phyloP scores from a whole-genome alignment of 2,797 vertebrate genomes.

The Liasis olivaceus region DNA sequence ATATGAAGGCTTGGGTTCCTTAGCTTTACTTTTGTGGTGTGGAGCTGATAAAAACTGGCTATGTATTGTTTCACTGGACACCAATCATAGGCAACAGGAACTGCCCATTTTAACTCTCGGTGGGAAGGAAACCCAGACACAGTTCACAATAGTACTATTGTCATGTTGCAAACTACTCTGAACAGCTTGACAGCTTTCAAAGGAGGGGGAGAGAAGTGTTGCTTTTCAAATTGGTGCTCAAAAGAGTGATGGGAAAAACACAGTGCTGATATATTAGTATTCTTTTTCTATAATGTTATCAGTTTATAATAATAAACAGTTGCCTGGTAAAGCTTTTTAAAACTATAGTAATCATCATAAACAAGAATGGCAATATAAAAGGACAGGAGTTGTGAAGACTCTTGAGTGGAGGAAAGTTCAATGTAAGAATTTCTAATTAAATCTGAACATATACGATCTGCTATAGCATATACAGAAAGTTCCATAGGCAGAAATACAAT shows the following conservation, averaged over 20 bases:
- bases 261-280: constrained; percentile 62
- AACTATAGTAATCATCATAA: constrained; percentile 24
- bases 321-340: constrained; percentile 51
- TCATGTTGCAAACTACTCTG: constrained; percentile 82
- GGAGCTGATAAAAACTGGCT: constrained; percentile 95
- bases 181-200: constrained; percentile 84
- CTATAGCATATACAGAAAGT: not conserved
- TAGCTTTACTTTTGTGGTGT: constrained; percentile 81
- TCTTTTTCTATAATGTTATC: constrained; percentile 53
- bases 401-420: constrained; percentile 29
- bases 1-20: constrained; percentile 90
- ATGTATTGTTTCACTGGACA: constrained; percentile 90
- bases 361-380: constrained; percentile 36
- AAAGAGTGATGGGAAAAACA: constrained; percentile 66
- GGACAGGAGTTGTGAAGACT: not conserved
- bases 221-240: constrained; percentile 74
- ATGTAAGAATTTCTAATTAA: constrained; percentile 13
- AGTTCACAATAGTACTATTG: constrained; percentile 92
- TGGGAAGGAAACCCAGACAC: constrained; percentile 85
- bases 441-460: not conserved
- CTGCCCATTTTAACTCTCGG: constrained; percentile 86
- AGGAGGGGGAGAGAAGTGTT: constrained; percentile 74
- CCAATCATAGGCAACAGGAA: constrained; percentile 81
- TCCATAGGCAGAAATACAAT: constrained; percentile 10
- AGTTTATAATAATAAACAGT: constrained; percentile 47